Evolutionary conservation across 2,888 invertebrate species (phyloP).

Genomic region (Zaprionus lineosus): DNA sequence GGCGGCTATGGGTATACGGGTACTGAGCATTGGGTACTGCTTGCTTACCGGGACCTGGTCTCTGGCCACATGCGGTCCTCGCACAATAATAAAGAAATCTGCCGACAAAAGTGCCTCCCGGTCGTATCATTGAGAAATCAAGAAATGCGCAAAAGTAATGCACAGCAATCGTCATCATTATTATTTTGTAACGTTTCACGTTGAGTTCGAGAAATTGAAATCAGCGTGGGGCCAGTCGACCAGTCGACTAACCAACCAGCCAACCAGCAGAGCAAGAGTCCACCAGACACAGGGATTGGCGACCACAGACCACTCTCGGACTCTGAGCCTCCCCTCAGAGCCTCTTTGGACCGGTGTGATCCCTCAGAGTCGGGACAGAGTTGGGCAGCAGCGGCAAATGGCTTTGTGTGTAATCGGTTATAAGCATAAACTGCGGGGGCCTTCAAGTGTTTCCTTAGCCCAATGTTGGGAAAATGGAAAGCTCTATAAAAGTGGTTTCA

Average conservation of each 20-base stretch:
- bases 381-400: constrained; percentile 51
- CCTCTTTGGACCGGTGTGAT: no score
- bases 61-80: constrained; percentile 60
- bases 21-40: constrained; percentile 4
- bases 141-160: constrained; percentile 72
- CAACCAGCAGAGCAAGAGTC: neutral
- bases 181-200: constrained; percentile 75
- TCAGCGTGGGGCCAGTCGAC: constrained; percentile 63
- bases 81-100: constrained; percentile 70
- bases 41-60: neutral
- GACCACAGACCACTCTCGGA: constrained; percentile 3
- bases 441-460: constrained; percentile 38
- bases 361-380: constrained; percentile 28
- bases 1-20: constrained; percentile 21
- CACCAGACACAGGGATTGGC: neutral
- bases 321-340: no score
- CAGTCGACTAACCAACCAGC: no score
- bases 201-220: constrained; percentile 74
- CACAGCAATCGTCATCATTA: constrained; percentile 67
- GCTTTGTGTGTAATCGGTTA: constrained; percentile 67
- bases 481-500: constrained; percentile 42
- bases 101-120: constrained; percentile 61
- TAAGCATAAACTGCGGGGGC: constrained; percentile 57
- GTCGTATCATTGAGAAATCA: constrained; percentile 49
- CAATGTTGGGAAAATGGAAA: constrained; percentile 26